Conservation (phyloP, 2,113 vertebrate species). For the Xenopus laevis region DNA sequence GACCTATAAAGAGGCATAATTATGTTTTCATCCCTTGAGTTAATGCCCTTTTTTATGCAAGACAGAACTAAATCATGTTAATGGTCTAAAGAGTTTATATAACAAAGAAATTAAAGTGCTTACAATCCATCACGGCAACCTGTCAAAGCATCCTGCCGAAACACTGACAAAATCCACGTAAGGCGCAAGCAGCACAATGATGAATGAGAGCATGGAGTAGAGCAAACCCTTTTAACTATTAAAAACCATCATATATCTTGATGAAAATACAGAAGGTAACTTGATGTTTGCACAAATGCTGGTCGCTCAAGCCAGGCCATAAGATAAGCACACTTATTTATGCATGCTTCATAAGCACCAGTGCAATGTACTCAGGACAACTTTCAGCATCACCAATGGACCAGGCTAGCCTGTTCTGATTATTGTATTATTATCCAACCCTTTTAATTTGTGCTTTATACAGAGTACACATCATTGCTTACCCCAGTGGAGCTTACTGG, state of each 20-base stretch:
- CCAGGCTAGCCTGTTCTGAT: too few species aligned
- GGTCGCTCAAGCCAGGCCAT: slow-evolving; percentile 4
- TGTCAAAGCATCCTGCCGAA: slow-evolving; percentile 44
- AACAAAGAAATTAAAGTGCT: slow-evolving; percentile 46
- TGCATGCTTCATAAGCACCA: too few species aligned
- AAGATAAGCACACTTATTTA: not conserved
- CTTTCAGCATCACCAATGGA: too few species aligned
- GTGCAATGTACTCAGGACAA: too few species aligned
- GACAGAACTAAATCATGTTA: too few species aligned
- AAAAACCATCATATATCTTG: slow-evolving; percentile 40
- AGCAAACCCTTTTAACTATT: slow-evolving; percentile 45
- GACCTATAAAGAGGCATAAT: too few species aligned
- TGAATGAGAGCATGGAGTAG: slow-evolving; percentile 39
- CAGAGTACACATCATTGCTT: too few species aligned
- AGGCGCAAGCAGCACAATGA: slow-evolving; percentile 38
- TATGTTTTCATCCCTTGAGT: too few species aligned
- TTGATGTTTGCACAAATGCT: slow-evolving; percentile 26
- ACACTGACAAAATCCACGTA: slow-evolving; percentile 45
- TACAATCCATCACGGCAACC: slow-evolving; percentile 42
- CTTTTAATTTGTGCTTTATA: too few species aligned
- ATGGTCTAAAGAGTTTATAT: slow-evolving; percentile 43
- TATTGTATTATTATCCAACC: too few species aligned
- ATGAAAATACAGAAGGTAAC: slow-evolving; percentile 7
- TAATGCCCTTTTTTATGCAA: too few species aligned
- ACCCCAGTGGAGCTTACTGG: too few species aligned